Base-by-base conservation (phyloP, 2,113 vertebrate species). In the Caranx ignobilis region DNA sequence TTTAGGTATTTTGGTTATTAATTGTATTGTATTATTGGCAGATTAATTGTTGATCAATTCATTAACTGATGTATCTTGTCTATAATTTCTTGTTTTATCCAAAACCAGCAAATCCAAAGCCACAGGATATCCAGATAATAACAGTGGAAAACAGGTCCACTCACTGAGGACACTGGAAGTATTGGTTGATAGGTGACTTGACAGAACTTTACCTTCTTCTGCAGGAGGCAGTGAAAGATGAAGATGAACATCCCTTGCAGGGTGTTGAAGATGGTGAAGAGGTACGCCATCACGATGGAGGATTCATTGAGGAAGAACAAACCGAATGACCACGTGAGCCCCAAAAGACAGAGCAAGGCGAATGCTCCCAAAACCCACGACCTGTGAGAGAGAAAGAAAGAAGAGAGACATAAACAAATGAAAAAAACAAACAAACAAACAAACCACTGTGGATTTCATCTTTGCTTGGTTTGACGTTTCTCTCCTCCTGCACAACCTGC, bases 211-310 rank as follows among this genome's bases (percentile, higher is more conserved):
- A 98, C 98, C 96, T 99, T 99, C 92, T 98, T 99, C 94, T 98
- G 98, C 55, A 99, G 97, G 34, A 97, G 96, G 91, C 98, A 99
- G 89, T 99, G 97, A 90, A 99, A 99, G 94, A 99, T 98, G 94
- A 99, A 98, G 96, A 99, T 99, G 94, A 99, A 99, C 96, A 98
- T 95, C 91, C 98, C 98, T 92, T 99, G 98, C 92, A 99, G 96
- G 71, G 98, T 96, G 94, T 99, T 99, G 95, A 99, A 99, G 89
- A 98, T 95, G 90, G 97, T 98, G 93, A 99, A 99, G 92, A 99
- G 98, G 89, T 99, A 99, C 0, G 98, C 97, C 97, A 98, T 98
- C 82, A 99, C 96, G n/a, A 98, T 86, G 18, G 97, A 98, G 69
- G 97, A 96, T 70, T 99, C 97, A 18, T 97, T 98, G 91, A 99